phyloP scores from a whole-genome alignment of 2,113 vertebrate species.

The Lichenostomus cassidix region DNA sequence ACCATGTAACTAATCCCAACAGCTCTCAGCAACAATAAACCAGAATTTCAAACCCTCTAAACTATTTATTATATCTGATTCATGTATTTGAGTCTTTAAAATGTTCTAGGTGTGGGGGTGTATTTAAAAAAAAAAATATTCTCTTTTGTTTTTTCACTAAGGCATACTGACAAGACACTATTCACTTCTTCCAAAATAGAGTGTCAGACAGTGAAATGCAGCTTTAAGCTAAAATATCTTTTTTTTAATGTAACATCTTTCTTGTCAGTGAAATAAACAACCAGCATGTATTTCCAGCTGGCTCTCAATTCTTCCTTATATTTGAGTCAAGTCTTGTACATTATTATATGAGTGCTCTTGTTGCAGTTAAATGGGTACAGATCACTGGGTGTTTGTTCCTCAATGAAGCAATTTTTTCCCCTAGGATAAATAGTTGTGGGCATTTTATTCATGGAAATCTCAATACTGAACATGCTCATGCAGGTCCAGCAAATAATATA shows the following conservation, averaged over 20 bases:
- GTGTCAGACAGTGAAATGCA: conserved; percentile 25
- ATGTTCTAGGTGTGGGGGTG: neutral
- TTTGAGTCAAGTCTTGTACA: neutral
- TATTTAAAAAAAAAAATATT: neutral
- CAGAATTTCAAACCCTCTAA: neutral
- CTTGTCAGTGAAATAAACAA: conserved; percentile 30
- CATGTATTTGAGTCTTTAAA: neutral
- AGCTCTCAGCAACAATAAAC: neutral
- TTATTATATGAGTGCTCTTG: neutral
- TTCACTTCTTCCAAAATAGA: conserved; percentile 20
- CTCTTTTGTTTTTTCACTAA: neutral
- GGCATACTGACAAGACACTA: neutral
- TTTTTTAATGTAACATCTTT: neutral
- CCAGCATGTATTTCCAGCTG: neutral
- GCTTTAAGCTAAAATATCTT: neutral
- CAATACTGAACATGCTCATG: neutral
- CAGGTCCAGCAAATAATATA: neutral
- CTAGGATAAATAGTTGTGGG: neutral
- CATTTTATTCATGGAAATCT: conserved; percentile 21
- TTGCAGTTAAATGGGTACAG: neutral
- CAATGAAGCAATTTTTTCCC: neutral
- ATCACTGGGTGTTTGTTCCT: neutral
- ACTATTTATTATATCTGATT: neutral
- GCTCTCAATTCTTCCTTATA: neutral
- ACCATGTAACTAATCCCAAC: neutral